phyloP scores from a whole-genome alignment of 1,140 invertebrate species.

The Musca domestica region DNA sequence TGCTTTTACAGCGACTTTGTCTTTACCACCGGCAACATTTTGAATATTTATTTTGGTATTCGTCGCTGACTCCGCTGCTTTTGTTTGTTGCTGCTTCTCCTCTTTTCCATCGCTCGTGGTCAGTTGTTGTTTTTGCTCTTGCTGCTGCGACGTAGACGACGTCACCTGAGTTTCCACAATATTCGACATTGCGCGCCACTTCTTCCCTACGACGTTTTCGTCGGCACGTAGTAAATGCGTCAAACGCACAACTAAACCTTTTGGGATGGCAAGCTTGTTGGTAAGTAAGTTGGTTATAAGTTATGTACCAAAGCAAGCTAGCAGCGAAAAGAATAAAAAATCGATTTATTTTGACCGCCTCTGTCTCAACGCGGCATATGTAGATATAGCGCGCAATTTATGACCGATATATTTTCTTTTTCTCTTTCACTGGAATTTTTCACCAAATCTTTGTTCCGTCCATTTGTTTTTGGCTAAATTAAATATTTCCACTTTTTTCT shows the following conservation, averaged over 20 bases:
- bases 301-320: background rate
- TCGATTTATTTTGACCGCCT: conserved; percentile 8
- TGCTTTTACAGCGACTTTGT: background rate
- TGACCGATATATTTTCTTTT: conserved; percentile 5
- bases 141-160: conserved; percentile 14
- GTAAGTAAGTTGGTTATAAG: background rate
- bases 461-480: background rate
- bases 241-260: too few relatives aligned
- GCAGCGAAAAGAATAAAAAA: background rate
- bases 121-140: background rate
- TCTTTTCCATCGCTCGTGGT: too few relatives aligned
- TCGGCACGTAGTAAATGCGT: background rate
- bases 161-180: conserved; percentile 18
- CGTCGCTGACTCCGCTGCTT: background rate
- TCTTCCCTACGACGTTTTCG: conserved; percentile 13
- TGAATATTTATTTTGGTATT: conserved; percentile 17
- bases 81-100: background rate
- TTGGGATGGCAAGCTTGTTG: too few relatives aligned
- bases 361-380: background rate
- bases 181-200: conserved; percentile 21
- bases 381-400: conserved; percentile 7
- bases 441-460: background rate
- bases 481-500: conserved; percentile 12
- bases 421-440: background rate
- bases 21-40: conserved; percentile 7